These are phyloP conservation scores for Sternotherus odoratus DNA, from an alignment of 2,797 vertebrate genomes.

Conservation along the genomic window DNA sequence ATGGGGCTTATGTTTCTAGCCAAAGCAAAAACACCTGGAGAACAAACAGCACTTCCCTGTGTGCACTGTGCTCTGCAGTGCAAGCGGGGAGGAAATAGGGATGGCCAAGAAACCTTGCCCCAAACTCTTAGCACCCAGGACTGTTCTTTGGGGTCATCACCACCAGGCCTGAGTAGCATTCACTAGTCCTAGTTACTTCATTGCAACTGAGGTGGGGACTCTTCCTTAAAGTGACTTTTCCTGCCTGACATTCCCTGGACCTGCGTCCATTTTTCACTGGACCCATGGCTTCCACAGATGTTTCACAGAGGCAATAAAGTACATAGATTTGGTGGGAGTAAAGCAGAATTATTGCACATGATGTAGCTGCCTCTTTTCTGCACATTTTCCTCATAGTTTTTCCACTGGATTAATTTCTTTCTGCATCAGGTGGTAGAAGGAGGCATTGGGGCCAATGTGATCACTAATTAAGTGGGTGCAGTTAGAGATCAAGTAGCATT, in stretches of 20 bases:
- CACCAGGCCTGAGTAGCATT: neutral
- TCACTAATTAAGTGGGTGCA: neutral
- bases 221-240: neutral
- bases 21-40: neutral
- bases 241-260: neutral
- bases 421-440: neutral
- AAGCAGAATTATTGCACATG: neutral
- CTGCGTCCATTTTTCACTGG: neutral
- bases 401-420: neutral
- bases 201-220: neutral
- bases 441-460: neutral
- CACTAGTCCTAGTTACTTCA: neutral
- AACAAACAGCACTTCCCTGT: neutral
- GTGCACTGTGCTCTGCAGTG: neutral
- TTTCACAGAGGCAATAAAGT: neutral
- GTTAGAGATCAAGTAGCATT: neutral
- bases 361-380: neutral
- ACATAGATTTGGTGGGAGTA: neutral
- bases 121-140: neutral
- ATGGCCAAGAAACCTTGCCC: neutral
- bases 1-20: rapidly evolving
- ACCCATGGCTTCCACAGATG: neutral
- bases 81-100: neutral
- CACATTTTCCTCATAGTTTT: neutral
- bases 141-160: neutral